A percentile compares a stretch with the other conserved stretches of the same genome.
Conservation (phyloP, 2,113 vertebrate genomes). For the Zosterops hypoxanthus region DNA sequence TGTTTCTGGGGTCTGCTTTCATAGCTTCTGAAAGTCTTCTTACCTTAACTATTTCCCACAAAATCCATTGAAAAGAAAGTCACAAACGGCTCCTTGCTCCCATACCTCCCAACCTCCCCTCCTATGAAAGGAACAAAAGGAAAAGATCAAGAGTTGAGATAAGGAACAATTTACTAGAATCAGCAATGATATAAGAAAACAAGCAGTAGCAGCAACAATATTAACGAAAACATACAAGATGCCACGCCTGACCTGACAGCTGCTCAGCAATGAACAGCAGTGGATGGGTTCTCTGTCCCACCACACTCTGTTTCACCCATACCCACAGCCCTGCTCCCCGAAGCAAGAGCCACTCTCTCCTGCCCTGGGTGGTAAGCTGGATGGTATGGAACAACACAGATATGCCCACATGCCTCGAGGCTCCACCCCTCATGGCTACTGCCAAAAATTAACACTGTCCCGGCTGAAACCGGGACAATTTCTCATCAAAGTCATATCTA, state of each 20-base stretch:
- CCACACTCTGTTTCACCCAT: too few relatives aligned
- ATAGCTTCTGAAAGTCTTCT: too few relatives aligned
- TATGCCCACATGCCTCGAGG: accelerated
- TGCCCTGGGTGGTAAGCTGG: background rate
- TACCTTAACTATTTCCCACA: too few relatives aligned
- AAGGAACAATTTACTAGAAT: background rate
- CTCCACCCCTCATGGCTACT: too few relatives aligned
- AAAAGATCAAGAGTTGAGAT: background rate
- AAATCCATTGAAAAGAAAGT: background rate
- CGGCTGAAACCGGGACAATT: background rate
- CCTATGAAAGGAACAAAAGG: background rate
- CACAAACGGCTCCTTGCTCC: background rate
- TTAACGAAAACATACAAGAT: too few relatives aligned
- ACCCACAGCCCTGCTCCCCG: accelerated
- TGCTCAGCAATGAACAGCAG: accelerated
- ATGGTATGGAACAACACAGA: background rate
- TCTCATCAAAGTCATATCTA: background rate
- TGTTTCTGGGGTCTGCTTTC: too few relatives aligned
- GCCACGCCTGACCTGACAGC: accelerated
- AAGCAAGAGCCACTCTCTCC: background rate
- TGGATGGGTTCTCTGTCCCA: background rate
- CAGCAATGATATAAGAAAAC: background rate
- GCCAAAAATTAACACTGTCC: background rate
- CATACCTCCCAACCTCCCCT: background rate
- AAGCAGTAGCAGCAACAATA: background rate